Conservation (phyloP, 37 sponge, comb jelly and placozoan genomes). For the Eunapius fragilis region DNA sequence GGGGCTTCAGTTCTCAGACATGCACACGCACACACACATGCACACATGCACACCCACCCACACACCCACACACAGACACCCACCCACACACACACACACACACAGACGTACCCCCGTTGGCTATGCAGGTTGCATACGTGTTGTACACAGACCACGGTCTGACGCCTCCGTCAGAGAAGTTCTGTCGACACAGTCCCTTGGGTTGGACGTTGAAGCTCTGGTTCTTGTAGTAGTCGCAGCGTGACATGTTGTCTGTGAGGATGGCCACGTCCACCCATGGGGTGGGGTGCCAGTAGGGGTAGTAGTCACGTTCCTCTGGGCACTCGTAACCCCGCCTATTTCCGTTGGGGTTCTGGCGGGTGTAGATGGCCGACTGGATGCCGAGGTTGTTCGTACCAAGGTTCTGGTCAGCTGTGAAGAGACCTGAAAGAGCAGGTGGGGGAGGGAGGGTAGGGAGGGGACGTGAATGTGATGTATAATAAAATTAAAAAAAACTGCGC, state of each 20-base stretch:
- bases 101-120: slow-evolving; percentile 45
- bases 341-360: slow-evolving; percentile 96
- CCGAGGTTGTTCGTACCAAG: slow-evolving; percentile 68
- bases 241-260: slow-evolving; percentile 70
- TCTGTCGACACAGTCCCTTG: slow-evolving; percentile 73
- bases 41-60: no score
- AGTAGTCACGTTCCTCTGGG: slow-evolving; percentile 99
- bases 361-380: slow-evolving; percentile 77
- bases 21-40: no score
- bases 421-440: slow-evolving; percentile 36
- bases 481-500: no score
- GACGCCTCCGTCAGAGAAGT: neutral
- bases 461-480: no score
- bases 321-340: slow-evolving; percentile 98
- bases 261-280: slow-evolving; percentile 97
- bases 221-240: slow-evolving; percentile 65
- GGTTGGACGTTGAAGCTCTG: slow-evolving; percentile 91
- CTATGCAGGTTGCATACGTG: slow-evolving; percentile 73
- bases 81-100: no score
- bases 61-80: no score
- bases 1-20: no score
- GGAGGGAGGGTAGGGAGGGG: no score
- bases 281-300: slow-evolving; percentile 99
- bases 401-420: slow-evolving; percentile 97
- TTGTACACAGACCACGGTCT: slow-evolving; percentile 62